Percentiles rank a stretch among this genome's conserved stretches.
These are phyloP conservation scores for Centruroides vittatus DNA, from an alignment of 1,140 invertebrate species.

Conservation along the genomic window DNA sequence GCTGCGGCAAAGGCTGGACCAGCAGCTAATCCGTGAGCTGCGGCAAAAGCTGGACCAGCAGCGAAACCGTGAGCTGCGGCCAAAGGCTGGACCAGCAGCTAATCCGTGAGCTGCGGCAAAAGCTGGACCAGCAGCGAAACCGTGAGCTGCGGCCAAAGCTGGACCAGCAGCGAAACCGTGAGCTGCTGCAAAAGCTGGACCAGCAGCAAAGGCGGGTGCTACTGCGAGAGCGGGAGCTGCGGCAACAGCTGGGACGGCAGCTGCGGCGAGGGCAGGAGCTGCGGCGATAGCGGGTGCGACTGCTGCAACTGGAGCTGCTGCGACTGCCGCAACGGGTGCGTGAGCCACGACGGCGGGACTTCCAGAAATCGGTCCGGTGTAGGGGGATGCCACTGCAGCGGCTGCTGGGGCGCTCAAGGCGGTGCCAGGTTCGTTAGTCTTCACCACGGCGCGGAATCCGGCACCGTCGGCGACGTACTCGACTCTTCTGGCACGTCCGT, in stretches of 20 bases:
- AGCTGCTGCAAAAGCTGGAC: too few species aligned
- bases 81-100: too few species aligned
- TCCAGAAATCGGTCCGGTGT: background rate
- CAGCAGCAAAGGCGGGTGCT: too few species aligned
- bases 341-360: background rate
- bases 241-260: background rate
- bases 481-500: constrained; percentile 10
- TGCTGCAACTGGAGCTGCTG: too few species aligned
- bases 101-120: too few species aligned
- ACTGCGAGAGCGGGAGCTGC: too few species aligned
- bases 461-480: constrained; percentile 5
- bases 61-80: too few species aligned
- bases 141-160: too few species aligned
- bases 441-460: constrained; percentile 6
- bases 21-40: background rate
- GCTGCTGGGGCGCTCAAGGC: constrained; percentile 10
- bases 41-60: background rate
- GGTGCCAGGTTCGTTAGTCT: constrained; percentile 8
- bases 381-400: background rate
- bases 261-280: background rate
- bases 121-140: too few species aligned
- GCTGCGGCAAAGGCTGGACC: background rate
- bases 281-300: background rate
- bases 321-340: background rate
- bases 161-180: too few species aligned